Base-by-base conservation (phyloP, 2,113 vertebrate species). In the Clarias gariepinus region DNA sequence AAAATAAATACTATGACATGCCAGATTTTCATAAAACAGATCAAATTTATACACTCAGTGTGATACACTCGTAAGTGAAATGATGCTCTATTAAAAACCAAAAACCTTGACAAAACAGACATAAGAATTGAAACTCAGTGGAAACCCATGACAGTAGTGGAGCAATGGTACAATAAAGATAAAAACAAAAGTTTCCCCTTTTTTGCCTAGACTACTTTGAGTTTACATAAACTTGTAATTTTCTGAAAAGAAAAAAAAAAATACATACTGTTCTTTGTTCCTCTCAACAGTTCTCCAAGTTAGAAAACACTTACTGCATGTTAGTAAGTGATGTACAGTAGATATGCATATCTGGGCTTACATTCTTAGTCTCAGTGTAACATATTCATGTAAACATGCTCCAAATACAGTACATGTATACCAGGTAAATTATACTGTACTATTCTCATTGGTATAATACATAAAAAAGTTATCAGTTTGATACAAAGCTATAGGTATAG, bases 371-470 rank as follows among this genome's bases (percentile, higher is more conserved):
- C 52, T 81, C 64, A 53, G 47, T 73, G 58, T 74, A 69, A 80
- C 11, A 60, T 21, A 57, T 81, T 23, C 6, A 23, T 55, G 85
- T 86, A 86, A 82, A 86, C 85, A 60, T 86, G 79, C 57, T 52
- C 30, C 19, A 60, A 53, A 21, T 74, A 86, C 68, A 86, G 78
- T 86, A 58, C 66, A 23, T 58, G 6, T 30, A 63, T 21, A 55
- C 28, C 57, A 15, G 12, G 12, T 60, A 18, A n/a, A 69, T 19
- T 19, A 52, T 21, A 60, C 68, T 41, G 36, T 6, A 30, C 36
- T 61, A 47, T 84, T 60, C 23, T 33, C 30, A 25, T 30, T 41
- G 8, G 55, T 25, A 12, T 71, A 83, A 55, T 63, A 64, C 25
- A 28, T 47, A 33, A 74, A 64, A 64, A 78, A 66, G 21, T 7